Percentiles rank a stretch among this genome's conserved stretches.
Conservation (phyloP, 1,140 invertebrate species). For the Drosophila bipectinata region DNA sequence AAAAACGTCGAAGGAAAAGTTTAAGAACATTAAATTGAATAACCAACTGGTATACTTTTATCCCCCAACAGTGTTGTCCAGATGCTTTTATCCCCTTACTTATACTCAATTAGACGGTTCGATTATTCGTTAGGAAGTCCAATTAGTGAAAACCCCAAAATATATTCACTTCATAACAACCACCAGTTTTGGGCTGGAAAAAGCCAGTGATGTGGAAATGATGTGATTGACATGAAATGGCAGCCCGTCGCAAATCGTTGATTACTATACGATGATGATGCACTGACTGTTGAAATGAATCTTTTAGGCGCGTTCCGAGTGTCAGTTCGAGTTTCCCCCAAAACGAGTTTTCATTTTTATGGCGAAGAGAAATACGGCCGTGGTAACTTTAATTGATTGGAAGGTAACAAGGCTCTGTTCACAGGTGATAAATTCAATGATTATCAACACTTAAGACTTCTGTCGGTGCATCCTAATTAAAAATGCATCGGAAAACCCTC, state of each 20-base stretch:
- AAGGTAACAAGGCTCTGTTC: conserved; percentile 56
- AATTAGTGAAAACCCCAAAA: conserved; percentile 21
- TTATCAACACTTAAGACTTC: conserved; percentile 70
- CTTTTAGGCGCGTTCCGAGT: conserved; percentile 16
- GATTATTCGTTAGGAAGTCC: conserved; percentile 16
- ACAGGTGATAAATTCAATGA: conserved; percentile 79
- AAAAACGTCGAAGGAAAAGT: not conserved
- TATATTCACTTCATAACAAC: conserved; percentile 21
- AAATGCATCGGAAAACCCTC: conserved; percentile 66
- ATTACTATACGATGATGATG: conserved; percentile 18
- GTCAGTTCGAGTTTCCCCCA: conserved; percentile 18
- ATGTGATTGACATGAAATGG: conserved; percentile 66
- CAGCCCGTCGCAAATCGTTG: conserved; percentile 54
- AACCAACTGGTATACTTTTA: not conserved
- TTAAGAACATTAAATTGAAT: not conserved
- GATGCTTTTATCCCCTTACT: not conserved
- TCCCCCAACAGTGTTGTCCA: not conserved
- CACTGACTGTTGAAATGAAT: conserved; percentile 36
- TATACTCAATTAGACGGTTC: conserved; percentile 19
- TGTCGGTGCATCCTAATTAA: conserved; percentile 65
- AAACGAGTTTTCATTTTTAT: conserved; percentile 39
- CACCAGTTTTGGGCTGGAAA: conserved; percentile 47
- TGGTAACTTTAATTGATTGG: conserved; percentile 44
- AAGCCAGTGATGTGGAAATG: conserved; percentile 49
- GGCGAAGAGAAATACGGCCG: not conserved